These are phyloP conservation scores for Mionectes macconnelli DNA, from an alignment of 2,113 vertebrate species.

Conservation along the genomic window DNA sequence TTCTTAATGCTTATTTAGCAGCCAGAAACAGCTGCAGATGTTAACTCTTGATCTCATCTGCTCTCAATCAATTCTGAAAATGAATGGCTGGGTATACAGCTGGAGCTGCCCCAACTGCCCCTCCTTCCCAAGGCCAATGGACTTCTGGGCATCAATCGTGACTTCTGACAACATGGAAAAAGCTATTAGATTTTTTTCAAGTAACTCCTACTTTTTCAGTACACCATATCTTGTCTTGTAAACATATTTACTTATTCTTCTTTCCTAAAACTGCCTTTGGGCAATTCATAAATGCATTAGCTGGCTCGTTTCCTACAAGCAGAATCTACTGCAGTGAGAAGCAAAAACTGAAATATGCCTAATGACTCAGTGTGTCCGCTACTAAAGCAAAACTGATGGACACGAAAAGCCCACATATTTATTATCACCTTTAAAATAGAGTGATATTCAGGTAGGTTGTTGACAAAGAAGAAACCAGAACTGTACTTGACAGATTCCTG, in stretches of 20 bases:
- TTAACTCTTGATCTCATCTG: conserved; percentile 53
- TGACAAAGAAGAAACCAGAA: neutral
- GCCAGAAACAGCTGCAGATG: conserved; percentile 37
- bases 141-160: neutral
- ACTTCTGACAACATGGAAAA: conserved; percentile 5
- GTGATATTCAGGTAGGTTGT: neutral
- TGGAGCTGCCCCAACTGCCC: neutral
- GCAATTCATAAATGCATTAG: neutral
- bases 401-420: neutral
- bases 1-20: conserved; percentile 14
- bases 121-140: neutral
- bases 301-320: neutral
- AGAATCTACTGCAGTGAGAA: neutral
- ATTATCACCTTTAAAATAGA: neutral
- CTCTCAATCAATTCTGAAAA: conserved; percentile 35
- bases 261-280: neutral
- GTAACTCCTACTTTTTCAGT: neutral
- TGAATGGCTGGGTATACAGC: neutral
- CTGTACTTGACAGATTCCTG: neutral
- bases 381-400: neutral
- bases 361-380: neutral
- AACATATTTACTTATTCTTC: neutral
- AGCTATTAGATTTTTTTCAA: neutral
- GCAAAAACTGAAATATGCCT: neutral
- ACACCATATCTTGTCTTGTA: neutral